A percentile compares a stretch with the other conserved stretches of the same genome.
These are phyloP conservation scores for Drosophila prostipennis DNA, from an alignment of 2,888 invertebrate genomes.

Conservation along the genomic window DNA sequence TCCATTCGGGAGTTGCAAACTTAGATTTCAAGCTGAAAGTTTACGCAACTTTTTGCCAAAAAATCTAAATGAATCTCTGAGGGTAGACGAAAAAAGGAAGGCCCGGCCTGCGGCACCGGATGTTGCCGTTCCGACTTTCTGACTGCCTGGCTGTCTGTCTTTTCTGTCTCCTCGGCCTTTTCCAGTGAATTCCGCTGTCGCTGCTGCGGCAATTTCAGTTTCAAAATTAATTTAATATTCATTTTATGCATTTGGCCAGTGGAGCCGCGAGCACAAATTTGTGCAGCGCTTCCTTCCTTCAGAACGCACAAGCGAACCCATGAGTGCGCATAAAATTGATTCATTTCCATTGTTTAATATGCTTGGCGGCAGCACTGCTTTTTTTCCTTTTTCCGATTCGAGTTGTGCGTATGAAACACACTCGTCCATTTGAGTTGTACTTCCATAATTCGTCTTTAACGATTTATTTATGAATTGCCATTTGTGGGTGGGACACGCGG, in stretches of 20 bases:
- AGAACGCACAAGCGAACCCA: conserved; percentile 23
- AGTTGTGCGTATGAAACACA: conserved; percentile 25
- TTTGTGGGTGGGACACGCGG: conserved; percentile 50
- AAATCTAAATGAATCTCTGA: conserved; percentile 11
- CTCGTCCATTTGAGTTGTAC: conserved; percentile 43
- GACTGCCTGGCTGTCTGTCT: conserved; percentile 20
- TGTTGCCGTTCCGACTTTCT: conserved; percentile 48
- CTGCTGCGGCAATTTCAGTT: conserved; percentile 66
- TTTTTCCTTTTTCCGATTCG: conserved; percentile 3
- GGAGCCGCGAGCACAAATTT: conserved; percentile 62
- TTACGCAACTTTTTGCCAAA: conserved; percentile 56
- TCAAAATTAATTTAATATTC: conserved; percentile 78
- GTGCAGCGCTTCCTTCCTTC: conserved; percentile 71
- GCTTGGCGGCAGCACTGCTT: conserved; percentile 62
- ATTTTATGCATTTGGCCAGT: conserved; percentile 75
- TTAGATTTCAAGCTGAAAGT: conserved; percentile 41
- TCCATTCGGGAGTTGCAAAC: conserved; percentile 26
- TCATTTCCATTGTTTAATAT: conserved; percentile 81
- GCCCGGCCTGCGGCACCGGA: conserved; percentile 56
- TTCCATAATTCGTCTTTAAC: conserved; percentile 68
- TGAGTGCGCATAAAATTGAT: conserved; percentile 72
- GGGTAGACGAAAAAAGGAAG: background rate
- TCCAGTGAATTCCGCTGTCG: conserved; percentile 70
- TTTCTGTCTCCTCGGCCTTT: conserved; percentile 52
- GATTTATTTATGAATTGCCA: conserved; percentile 69